Evolutionary conservation across 2,113 vertebrate species (phyloP).

Genomic region (Epinephelus moara): DNA sequence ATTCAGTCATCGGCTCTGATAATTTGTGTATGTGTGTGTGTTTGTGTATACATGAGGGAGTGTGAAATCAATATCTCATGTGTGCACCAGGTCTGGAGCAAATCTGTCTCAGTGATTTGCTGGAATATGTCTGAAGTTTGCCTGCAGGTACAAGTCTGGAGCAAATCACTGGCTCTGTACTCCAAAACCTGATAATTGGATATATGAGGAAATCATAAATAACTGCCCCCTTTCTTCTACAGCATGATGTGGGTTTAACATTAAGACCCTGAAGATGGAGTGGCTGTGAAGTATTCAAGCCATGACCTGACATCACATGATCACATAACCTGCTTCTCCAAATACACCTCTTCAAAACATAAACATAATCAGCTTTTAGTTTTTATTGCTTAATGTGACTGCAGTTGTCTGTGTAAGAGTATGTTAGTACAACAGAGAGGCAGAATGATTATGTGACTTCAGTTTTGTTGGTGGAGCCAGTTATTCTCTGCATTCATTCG

Average conservation of each 20-base stretch:
- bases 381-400: neutral
- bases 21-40: neutral
- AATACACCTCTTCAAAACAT: neutral
- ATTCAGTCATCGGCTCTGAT: slow-evolving; percentile 13
- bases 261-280: neutral
- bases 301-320: neutral
- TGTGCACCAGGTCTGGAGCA: slow-evolving; percentile 18
- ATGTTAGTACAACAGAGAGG: neutral
- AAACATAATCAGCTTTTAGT: too few species aligned
- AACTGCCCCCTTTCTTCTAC: neutral
- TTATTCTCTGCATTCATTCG: slow-evolving; percentile 27
- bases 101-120: slow-evolving; percentile 37
- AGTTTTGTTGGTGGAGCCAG: neutral
- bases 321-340: neutral
- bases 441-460: neutral
- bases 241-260: neutral
- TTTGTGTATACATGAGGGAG: slow-evolving; percentile 19
- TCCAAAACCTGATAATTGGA: slow-evolving; percentile 44
- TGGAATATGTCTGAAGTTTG: slow-evolving; percentile 35
- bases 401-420: neutral
- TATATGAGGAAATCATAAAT: slow-evolving; percentile 38
- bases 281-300: neutral
- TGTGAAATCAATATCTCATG: slow-evolving; percentile 32
- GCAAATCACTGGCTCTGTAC: slow-evolving; percentile 16
- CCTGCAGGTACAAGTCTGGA: slow-evolving; percentile 33